Conservation (phyloP, 2,797 vertebrate species). For the Pangasius krempfi region DNA sequence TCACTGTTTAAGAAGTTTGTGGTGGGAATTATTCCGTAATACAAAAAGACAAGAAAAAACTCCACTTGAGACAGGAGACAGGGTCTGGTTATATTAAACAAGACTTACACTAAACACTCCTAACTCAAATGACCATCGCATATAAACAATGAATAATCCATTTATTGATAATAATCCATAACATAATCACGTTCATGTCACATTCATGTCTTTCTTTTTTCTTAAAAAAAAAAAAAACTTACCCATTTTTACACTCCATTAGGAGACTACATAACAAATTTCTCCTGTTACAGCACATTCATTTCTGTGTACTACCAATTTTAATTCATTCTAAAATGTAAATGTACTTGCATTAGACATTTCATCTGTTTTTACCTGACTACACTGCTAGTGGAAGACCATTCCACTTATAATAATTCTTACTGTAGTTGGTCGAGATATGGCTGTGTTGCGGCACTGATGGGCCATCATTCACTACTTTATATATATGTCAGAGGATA, state of each 20-base stretch:
- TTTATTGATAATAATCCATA: neutral
- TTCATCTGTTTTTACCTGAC: neutral
- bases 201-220: neutral
- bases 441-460: neutral
- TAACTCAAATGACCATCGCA: neutral
- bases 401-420: neutral
- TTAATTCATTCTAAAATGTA: neutral
- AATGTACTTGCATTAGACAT: too few species aligned
- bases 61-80: neutral
- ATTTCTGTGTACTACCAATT: neutral
- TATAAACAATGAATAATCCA: neutral
- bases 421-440: neutral
- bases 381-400: neutral
- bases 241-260: neutral
- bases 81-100: neutral
- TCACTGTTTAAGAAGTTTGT: neutral
- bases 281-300: neutral
- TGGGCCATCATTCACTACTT: neutral
- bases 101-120: neutral
- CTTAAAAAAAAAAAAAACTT: neutral
- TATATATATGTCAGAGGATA: neutral
- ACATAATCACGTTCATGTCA: neutral
- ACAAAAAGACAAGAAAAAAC: neutral
- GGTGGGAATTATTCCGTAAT: neutral
- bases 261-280: neutral